A percentile compares a stretch with the other conserved stretches of the same genome.
These are phyloP conservation scores for Drusus annulatus DNA, from an alignment of 1,140 invertebrate species.

Conservation along the genomic window DNA sequence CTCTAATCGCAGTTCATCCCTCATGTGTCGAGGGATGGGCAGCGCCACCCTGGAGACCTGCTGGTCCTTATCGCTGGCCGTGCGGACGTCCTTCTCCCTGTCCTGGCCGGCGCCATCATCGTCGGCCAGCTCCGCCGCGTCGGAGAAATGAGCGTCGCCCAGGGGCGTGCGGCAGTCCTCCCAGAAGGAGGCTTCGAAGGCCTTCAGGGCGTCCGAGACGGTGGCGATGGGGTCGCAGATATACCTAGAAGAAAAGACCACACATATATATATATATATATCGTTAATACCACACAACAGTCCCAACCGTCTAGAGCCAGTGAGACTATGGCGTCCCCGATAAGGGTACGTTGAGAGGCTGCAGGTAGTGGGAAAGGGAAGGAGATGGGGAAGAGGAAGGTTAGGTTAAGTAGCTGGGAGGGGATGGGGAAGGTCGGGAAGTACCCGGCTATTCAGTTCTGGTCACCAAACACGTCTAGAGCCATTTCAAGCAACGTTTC, in stretches of 20 bases:
- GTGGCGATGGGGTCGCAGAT: constrained; percentile 76
- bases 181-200: constrained; percentile 79
- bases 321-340: too few species aligned
- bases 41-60: constrained; percentile 1
- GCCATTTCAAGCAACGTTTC: too few species aligned
- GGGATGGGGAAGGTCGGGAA: too few species aligned
- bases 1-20: constrained; percentile 28
- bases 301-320: too few species aligned
- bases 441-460: too few species aligned
- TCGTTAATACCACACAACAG: too few species aligned
- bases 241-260: constrained; percentile 72
- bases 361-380: too few species aligned
- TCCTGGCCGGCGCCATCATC: not conserved
- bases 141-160: not conserved
- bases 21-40: not conserved
- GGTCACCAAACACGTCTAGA: too few species aligned
- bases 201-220: constrained; percentile 78
- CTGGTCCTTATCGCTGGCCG: constrained; percentile 37
- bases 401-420: too few species aligned
- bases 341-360: too few species aligned
- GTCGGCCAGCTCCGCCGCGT: not conserved
- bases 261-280: too few species aligned
- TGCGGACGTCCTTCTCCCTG: constrained; percentile 1
- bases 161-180: constrained; percentile 58
- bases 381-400: too few species aligned